Conservation (phyloP, 2,888 invertebrate genomes). For the Strigamia crassipes region DNA sequence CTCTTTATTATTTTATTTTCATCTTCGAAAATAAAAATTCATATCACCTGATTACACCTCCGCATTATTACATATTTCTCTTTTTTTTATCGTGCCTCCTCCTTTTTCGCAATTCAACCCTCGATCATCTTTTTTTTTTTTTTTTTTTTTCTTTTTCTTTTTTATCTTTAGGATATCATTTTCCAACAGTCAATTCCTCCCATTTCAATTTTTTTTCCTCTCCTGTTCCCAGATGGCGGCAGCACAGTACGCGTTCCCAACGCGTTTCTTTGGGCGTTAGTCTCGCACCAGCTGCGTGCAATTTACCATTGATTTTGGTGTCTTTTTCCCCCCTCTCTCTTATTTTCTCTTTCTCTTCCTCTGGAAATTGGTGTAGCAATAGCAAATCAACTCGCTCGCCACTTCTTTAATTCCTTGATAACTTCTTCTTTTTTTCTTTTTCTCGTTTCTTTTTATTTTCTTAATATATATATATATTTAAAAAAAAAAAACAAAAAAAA, state of each 20-base stretch:
- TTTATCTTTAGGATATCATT: slow-evolving; percentile 42
- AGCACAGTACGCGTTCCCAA: slow-evolving; percentile 29
- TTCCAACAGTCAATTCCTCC: slow-evolving; percentile 42
- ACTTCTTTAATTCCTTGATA: slow-evolving; percentile 1
- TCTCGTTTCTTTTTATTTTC: neutral
- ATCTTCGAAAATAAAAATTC: slow-evolving; percentile 1
- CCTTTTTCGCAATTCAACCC: slow-evolving; percentile 34
- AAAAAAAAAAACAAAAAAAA: no score
- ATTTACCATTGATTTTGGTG: slow-evolving; percentile 42
- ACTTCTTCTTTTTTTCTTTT: neutral
- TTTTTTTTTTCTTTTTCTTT: neutral
- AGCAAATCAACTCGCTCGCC: slow-evolving; percentile 22
- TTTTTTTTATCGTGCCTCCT: slow-evolving; percentile 18
- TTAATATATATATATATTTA: no score
- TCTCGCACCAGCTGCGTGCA: slow-evolving; percentile 42
- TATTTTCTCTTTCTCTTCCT: slow-evolving; percentile 8
- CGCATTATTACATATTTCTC: slow-evolving; percentile 7
- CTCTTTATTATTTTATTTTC: neutral
- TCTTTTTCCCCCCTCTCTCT: neutral
- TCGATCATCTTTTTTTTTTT: slow-evolving; percentile 19
- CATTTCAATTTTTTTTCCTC: slow-evolving; percentile 36
- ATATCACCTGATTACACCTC: slow-evolving; percentile 39
- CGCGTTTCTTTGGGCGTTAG: slow-evolving; percentile 26
- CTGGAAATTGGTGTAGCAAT: slow-evolving; percentile 24
- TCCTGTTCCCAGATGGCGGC: slow-evolving; percentile 16